Percentiles rank a stretch among this genome's conserved stretches.
These are phyloP conservation scores for Drosophila hydei DNA, from an alignment of 1,140 invertebrate genomes.

Conservation along the genomic window DNA sequence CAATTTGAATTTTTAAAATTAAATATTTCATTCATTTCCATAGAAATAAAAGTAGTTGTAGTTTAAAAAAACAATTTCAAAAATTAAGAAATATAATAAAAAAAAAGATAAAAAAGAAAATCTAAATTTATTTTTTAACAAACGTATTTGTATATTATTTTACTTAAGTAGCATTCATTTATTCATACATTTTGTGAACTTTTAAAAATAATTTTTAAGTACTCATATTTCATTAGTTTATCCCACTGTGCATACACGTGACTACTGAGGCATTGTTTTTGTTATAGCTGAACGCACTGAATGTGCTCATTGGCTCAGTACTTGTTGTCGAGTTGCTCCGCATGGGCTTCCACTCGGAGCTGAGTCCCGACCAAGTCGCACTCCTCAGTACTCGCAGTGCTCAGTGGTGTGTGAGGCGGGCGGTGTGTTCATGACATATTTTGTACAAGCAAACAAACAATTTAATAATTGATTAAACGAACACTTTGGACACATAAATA, in stretches of 20 bases:
- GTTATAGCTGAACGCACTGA: conserved; percentile 49
- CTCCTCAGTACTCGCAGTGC: no score
- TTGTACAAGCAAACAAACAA: conserved; percentile 38
- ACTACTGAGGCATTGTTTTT: conserved; percentile 38
- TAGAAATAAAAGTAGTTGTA: no score
- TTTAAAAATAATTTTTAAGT: background rate
- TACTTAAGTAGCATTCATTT: no score
- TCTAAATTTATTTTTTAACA: no score
- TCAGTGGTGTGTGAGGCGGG: conserved; percentile 29
- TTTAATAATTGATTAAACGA: conserved; percentile 60
- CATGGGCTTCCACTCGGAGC: background rate
- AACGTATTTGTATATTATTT: no score
- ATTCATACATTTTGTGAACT: no score
- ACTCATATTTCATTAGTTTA: background rate
- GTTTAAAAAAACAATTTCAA: no score
- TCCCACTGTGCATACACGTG: conserved; percentile 34
- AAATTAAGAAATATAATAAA: no score
- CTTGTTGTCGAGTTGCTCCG: conserved; percentile 10
- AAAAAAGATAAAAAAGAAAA: no score
- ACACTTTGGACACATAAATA: conserved; percentile 28
- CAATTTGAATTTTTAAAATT: no score
- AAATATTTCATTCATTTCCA: no score
- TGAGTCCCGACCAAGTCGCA: no score
- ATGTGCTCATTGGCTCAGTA: conserved; percentile 53
- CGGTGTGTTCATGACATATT: conserved; percentile 41